Evolutionary conservation across 2,888 invertebrate species (phyloP), one percentile per base, ranked within the genome.

Genomic region (Punctoribates punctum): DNA sequence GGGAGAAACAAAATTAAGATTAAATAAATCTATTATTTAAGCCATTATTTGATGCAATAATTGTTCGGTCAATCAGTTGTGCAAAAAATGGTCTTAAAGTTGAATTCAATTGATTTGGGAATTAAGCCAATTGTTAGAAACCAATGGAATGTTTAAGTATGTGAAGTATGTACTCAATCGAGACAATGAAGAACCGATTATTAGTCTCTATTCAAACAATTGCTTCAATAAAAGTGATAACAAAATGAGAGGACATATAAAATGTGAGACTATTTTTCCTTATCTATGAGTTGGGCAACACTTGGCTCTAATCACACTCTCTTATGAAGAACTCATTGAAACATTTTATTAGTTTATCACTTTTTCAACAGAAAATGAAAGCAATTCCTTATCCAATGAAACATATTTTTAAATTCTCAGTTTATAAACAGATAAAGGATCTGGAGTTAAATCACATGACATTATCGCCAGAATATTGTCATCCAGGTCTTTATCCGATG

Each of bases 361-460:
- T 20, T 20, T 54, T 54, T 54, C 23, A 2, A 15, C 23, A 20
- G 15, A 54, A 54, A 54, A n/a, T 54, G 54, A 54, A 54, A 54
- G 54, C 23, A 54, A 48, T 48, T 54, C 23, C 54, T n/a, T 54
- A 54, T 54, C 54, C n/a, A n/a, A n/a, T n/a, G n/a, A n/a, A n/a
- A n/a, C n/a, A n/a, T n/a, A n/a, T n/a, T n/a, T n/a, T n/a, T n/a
- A n/a, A n/a, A n/a, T n/a, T n/a, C n/a, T n/a, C n/a, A n/a, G n/a
- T n/a, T n/a, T n/a, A n/a, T n/a, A n/a, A n/a, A n/a, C n/a, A n/a
- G n/a, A n/a, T n/a, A n/a, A n/a, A n/a, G n/a, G n/a, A n/a, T n/a
- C n/a, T n/a, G n/a, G n/a, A n/a, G n/a, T n/a, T n/a, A n/a, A n/a
- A n/a, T n/a, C n/a, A n/a, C n/a, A 4, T 48, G 15, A 48, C 9